Evolutionary conservation across 2,113 vertebrate species (phyloP).

Genomic region (Octodon degus): DNA sequence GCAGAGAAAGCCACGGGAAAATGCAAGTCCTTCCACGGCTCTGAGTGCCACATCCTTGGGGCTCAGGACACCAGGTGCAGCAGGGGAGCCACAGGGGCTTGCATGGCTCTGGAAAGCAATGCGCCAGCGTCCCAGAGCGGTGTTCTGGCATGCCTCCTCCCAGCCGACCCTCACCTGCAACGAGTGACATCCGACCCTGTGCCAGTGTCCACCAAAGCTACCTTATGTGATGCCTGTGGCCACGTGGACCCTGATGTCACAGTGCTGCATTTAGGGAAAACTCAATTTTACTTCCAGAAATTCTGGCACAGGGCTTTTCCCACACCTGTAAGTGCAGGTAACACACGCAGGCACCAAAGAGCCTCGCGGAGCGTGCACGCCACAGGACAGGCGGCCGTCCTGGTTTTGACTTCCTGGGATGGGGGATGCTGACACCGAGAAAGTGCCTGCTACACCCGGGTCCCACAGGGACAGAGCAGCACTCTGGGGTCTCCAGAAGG

Average conservation of each 20-base stretch:
- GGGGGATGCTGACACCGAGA: neutral
- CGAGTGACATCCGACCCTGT: neutral
- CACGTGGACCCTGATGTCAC: neutral
- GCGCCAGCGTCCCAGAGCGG: neutral
- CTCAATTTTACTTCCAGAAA: neutral
- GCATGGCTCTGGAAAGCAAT: constrained; percentile 42
- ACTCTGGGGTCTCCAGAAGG: neutral
- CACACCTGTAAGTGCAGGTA: too few relatives aligned
- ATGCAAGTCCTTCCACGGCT: fast-evolving
- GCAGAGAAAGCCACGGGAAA: neutral
- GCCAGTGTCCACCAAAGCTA: neutral
- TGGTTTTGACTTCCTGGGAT: neutral
- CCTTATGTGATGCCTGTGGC: neutral
- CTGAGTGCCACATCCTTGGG: fast-evolving
- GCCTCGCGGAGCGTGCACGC: neutral
- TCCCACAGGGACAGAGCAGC: too few relatives aligned
- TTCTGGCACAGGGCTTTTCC: neutral
- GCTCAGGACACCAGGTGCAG: neutral
- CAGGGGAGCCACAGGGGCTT: neutral
- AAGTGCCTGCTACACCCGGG: neutral
- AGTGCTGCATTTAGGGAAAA: neutral
- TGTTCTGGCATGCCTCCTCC: neutral
- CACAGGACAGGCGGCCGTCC: too few relatives aligned
- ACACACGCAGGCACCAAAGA: fast-evolving
- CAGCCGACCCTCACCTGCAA: neutral